These are phyloP conservation scores for Passer montanus DNA, from an alignment of 2,113 vertebrate species.

Conservation along the genomic window DNA sequence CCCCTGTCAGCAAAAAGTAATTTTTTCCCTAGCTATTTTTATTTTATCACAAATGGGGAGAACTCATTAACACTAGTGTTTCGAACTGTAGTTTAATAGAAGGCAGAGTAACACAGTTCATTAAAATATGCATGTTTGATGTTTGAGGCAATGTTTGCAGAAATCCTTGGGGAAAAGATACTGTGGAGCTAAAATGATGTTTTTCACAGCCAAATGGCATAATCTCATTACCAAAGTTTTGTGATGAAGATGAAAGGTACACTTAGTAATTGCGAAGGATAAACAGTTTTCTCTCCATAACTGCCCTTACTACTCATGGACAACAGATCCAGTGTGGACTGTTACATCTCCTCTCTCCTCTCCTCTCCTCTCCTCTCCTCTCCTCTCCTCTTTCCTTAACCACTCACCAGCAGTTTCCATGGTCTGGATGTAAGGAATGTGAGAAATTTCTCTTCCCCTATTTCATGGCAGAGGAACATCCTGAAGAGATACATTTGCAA, in stretches of 20 bases:
- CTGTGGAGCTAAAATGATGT: background rate
- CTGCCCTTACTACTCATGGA: background rate
- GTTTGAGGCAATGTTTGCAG: constrained; percentile 54
- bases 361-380: too few species aligned
- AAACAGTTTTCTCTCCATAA: background rate
- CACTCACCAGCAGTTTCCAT: constrained; percentile 11
- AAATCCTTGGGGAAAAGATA: background rate
- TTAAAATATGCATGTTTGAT: constrained; percentile 65
- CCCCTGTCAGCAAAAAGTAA: background rate
- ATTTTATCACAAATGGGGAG: background rate
- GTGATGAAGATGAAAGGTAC: constrained; percentile 35
- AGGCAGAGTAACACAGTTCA: constrained; percentile 5
- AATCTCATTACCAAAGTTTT: constrained; percentile 21
- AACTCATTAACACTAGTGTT: constrained; percentile 44
- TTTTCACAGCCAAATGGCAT: constrained; percentile 13
- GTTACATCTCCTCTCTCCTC: background rate
- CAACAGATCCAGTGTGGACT: background rate
- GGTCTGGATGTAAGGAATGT: background rate
- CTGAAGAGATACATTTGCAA: background rate
- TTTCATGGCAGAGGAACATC: background rate
- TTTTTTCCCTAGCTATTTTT: constrained; percentile 22
- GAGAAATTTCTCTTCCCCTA: background rate
- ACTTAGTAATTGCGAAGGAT: background rate
- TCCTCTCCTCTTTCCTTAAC: background rate
- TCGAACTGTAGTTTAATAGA: constrained; percentile 15